Evolutionary conservation across 2,888 invertebrate genomes (phyloP), one percentile per base, ranked within the genome.

Genomic region (Aspidiotus rigidus): DNA sequence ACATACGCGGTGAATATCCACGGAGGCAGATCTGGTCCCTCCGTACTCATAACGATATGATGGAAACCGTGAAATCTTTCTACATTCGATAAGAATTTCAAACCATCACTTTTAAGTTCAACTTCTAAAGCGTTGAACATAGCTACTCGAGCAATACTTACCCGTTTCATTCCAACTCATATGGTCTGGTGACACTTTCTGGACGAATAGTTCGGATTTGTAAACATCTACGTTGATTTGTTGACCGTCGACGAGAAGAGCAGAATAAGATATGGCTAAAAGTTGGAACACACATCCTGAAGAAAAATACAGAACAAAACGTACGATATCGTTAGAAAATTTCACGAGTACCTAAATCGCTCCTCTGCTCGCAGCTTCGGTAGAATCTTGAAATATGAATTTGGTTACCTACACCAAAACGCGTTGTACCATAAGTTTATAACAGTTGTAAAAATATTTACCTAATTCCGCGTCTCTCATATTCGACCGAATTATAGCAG

Each of bases 1-100:
- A 90, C 91, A 77, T 89, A 91, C 71, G 87, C 85, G 76, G 90
- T 93, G 67, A 88, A 84, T 73, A 93, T 85, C 93, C 93, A 93
- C 6, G 85, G 81, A 0, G 93, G 93, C 56, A 93, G 80, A 78
- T 93, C 93, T 0, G 93, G 93, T 73, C 88, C 86, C 73, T 87
- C 85, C 64, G 84, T 77, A 70, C 93, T 77, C 0, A 90, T 86
- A 0, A 90, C 85, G 72, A 88, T 86, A 78, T 89, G 92, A 1
- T 84, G 82, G 75, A 84, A 87, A 72, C 85, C 85, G 74, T 84
- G 81, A 72, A 81, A 80, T 71, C 81, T 81, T 73, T 82, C 84
- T 84, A 76, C 28, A 17, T 39, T 10, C 28, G 39, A 13, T 17
- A 7, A 13, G 28, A 59, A 28, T 39, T 28, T 10, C 5, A 28